Base-by-base conservation (phyloP, 30 jellyfish, hydroid and myxozoan genomes). In the Hydractinia echinata region DNA sequence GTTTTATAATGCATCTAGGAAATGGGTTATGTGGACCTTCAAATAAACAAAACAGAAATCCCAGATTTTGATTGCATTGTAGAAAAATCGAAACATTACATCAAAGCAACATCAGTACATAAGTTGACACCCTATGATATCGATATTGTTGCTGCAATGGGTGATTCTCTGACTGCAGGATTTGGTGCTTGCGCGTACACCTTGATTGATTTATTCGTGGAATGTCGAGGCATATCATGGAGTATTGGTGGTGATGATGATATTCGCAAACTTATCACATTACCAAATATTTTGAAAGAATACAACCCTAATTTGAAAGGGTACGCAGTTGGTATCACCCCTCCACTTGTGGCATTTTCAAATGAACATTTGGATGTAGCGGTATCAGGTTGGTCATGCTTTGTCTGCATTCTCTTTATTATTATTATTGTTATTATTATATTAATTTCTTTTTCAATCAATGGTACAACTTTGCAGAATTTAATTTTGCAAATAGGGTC, bases 141-240 rank as follows among this genome's bases (percentile, higher is more conserved):
- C 51, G 95, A 84, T 61, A 76, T 85, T 39, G 89, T 85, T 0
- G 95, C 92, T 39, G 92, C 95, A 4, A 44, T 89, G 86, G 97
- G 97, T 19, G 97, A 89, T 67, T 89, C 97, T 55, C 78, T 89
- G 55, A 89, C 97, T 4, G 95, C 97, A 21, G 97, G 90, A 8
- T 89, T 89, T 72, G 97, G 95, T 13, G 97, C 97, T 44, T 71
- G 82, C 56, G 88, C 97, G 19, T 61, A 54, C 54, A 77, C 72
- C 61, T 69, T 85, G 50, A 51, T 89, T 16, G 88, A 84, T 4
- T 61, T 89, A 16, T 89, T 89, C 83, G 61, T 68, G 19, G 97
- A 89, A 49, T 89, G 44, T 60, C 91, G 95, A 9, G 97, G 97
- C 53, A 73, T 89, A 11, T 84, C 97, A 44, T 89, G 97, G 97